A percentile compares a stretch with the other conserved stretches of the same genome.
Evolutionary conservation across 2,888 invertebrate species (phyloP).

Genomic region (Abscondita cerata): DNA sequence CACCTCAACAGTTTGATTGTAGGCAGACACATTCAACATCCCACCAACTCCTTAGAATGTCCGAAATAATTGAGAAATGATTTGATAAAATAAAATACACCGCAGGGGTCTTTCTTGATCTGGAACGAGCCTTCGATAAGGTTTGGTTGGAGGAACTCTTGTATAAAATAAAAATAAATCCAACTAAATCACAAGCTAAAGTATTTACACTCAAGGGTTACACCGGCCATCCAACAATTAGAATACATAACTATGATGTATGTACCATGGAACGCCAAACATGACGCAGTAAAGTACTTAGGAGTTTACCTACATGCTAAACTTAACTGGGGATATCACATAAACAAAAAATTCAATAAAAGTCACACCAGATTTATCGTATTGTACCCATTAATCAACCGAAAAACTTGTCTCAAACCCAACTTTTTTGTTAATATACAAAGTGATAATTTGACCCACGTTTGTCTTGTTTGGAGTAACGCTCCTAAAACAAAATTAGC

Average conservation of each 20-base stretch:
- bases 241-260: not conserved
- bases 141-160: not conserved
- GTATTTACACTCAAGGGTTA: not conserved
- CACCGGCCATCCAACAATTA: not conserved
- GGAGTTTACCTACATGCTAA: not conserved
- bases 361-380: not conserved
- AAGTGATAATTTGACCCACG: not conserved
- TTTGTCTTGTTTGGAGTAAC: no score
- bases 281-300: not conserved
- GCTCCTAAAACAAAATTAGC: not conserved
- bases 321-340: conserved; percentile 3
- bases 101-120: not conserved
- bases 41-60: not conserved
- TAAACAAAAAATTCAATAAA: not conserved
- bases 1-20: no score
- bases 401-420: not conserved
- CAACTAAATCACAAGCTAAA: not conserved
- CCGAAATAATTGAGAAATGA: not conserved
- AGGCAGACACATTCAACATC: no score
- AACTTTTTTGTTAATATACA: not conserved
- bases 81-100: not conserved
- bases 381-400: not conserved
- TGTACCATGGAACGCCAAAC: no score
- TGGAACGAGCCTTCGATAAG: conserved; percentile 1
- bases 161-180: conserved; percentile 6